A percentile compares a stretch with the other conserved stretches of the same genome.
phyloP scores from a whole-genome alignment of 2,888 invertebrate genomes.

The Rapana venosa region DNA sequence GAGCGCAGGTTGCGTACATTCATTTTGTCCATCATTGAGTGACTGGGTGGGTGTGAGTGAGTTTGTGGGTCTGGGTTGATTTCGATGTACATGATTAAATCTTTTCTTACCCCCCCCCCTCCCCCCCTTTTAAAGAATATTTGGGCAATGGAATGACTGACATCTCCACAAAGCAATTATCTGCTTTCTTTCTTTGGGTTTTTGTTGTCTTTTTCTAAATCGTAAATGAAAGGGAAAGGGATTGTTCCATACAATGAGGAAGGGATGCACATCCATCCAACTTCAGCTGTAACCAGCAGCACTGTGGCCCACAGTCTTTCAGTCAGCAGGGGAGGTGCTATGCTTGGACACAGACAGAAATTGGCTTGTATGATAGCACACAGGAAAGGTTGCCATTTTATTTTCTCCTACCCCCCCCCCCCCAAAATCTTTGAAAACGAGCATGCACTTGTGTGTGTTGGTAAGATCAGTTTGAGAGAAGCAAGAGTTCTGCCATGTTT shows the following conservation, averaged over 20 bases:
- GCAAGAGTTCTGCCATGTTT: neutral
- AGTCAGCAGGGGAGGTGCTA: constrained; percentile 39
- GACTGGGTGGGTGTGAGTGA: neutral
- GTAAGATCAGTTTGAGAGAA: neutral
- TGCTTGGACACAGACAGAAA: neutral
- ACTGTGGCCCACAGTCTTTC: constrained; percentile 35
- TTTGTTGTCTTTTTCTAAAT: neutral
- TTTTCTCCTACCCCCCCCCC: neutral
- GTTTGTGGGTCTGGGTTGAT: neutral
- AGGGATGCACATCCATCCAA: neutral
- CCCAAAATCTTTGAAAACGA: neutral
- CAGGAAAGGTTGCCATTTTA: neutral
- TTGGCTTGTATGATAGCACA: constrained; percentile 7
- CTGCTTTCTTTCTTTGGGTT: neutral
- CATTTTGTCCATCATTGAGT: neutral
- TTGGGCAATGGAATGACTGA: constrained; percentile 15
- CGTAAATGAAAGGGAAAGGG: neutral
- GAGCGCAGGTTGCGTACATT: neutral
- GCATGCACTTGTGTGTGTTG: neutral
- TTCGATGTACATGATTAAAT: neutral
- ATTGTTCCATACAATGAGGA: neutral
- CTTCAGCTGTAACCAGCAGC: constrained; percentile 12
- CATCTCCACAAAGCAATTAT: neutral
- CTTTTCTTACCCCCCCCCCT: neutral
- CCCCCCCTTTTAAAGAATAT: neutral